These are phyloP conservation scores for Platichthys stellatus DNA, from an alignment of 2,113 vertebrate species.

Conservation along the genomic window DNA sequence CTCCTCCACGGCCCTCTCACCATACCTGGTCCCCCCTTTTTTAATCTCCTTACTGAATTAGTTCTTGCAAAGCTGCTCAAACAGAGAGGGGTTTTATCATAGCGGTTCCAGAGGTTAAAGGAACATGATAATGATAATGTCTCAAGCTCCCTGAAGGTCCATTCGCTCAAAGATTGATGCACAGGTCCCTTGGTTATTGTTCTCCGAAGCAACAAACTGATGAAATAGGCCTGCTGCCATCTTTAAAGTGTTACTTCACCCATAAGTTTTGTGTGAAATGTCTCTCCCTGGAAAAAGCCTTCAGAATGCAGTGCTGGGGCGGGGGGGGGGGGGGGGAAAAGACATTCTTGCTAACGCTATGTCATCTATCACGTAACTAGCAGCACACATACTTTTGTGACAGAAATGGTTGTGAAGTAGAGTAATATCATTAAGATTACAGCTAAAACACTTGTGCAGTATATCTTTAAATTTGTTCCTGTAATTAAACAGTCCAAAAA, in stretches of 20 bases:
- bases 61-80: constrained; percentile 71
- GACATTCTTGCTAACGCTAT: no score
- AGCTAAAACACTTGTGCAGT: neutral
- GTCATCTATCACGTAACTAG: no score
- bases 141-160: constrained; percentile 27
- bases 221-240: neutral
- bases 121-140: constrained; percentile 55
- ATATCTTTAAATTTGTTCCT: constrained; percentile 3
- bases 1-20: constrained; percentile 63
- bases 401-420: neutral
- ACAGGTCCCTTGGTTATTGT: constrained; percentile 44
- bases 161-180: constrained; percentile 30
- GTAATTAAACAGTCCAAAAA: constrained; percentile 13
- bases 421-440: neutral
- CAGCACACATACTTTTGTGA: neutral
- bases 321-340: no score
- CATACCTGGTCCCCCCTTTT: constrained; percentile 66
- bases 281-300: neutral
- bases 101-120: constrained; percentile 60
- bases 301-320: no score
- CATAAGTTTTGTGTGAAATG: neutral
- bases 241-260: neutral
- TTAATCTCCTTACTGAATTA: constrained; percentile 80
- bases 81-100: constrained; percentile 63
- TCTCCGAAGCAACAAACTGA: constrained; percentile 34